A percentile compares a stretch with the other conserved stretches of the same genome.
phyloP scores from a whole-genome alignment of 1,140 invertebrate species.

The Macrobrachium nipponense region DNA sequence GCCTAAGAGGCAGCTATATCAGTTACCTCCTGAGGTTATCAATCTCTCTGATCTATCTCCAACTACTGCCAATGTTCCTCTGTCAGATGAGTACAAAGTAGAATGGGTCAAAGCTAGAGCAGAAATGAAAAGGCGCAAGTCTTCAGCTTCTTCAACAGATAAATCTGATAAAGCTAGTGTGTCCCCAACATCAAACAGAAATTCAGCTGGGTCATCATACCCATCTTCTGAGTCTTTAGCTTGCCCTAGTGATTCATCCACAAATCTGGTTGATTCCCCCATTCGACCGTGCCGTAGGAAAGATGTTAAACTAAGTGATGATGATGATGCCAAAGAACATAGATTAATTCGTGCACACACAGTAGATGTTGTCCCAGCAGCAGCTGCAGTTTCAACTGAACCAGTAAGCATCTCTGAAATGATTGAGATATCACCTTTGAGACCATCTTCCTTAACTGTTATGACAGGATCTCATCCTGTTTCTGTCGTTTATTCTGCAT shows the following conservation, averaged over 20 bases:
- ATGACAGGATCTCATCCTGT: too few relatives aligned
- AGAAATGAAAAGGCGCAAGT: conserved; percentile 13
- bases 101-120: conserved; percentile 40
- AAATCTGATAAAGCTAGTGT: neutral
- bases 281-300: neutral
- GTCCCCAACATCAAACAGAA: neutral
- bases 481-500: too few relatives aligned
- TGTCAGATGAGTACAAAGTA: conserved; percentile 51
- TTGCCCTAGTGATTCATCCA: conserved; percentile 3
- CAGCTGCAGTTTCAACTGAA: too few relatives aligned
- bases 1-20: neutral
- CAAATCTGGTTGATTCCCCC: neutral
- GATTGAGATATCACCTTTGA: too few relatives aligned
- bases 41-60: conserved; percentile 38
- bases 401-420: too few relatives aligned
- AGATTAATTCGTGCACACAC: too few relatives aligned
- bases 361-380: too few relatives aligned
- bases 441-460: too few relatives aligned
- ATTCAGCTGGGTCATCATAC: conserved; percentile 5
- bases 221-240: conserved; percentile 12
- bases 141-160: neutral
- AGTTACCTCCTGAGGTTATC: conserved; percentile 14
- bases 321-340: too few relatives aligned
- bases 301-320: neutral
- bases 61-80: conserved; percentile 44